Evolutionary conservation across 1,140 invertebrate species (phyloP).

Genomic region (Venustaconcha ellipsiformis): DNA sequence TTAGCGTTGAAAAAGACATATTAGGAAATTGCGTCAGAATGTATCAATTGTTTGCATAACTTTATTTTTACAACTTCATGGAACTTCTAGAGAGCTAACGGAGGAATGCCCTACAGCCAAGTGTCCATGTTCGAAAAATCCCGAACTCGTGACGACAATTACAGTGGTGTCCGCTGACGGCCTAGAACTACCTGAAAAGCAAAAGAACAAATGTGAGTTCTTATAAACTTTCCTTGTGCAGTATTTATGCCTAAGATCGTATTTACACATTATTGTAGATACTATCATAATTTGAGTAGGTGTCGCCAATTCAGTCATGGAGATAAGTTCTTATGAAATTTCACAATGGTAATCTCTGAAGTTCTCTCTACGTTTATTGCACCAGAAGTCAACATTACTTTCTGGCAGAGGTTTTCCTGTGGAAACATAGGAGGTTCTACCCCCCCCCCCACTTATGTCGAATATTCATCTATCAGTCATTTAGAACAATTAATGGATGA

Average conservation of each 20-base stretch:
- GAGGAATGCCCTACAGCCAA: constrained; percentile 38
- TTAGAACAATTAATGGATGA: no score
- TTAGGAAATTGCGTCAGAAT: neutral
- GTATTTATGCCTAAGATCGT: neutral
- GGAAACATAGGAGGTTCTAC: no score
- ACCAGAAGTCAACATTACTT: no score
- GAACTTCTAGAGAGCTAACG: constrained; percentile 37
- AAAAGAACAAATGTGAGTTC: constrained; percentile 48
- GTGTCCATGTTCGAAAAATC: constrained; percentile 38
- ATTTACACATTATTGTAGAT: neutral
- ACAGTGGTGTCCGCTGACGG: constrained; percentile 35
- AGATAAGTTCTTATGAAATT: no score
- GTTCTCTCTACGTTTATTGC: no score
- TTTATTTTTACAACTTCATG: neutral
- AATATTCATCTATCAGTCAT: no score
- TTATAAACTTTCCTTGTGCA: neutral
- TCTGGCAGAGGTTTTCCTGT: no score
- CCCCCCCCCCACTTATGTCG: no score
- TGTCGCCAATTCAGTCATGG: no score
- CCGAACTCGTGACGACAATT: constrained; percentile 35
- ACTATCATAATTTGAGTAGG: no score
- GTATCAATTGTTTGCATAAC: neutral
- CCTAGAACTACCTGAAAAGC: constrained; percentile 36
- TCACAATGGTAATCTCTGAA: no score
- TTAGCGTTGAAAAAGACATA: neutral